Conservation (phyloP, 2,113 vertebrate genomes). For the Chlorodrepanis virens region DNA sequence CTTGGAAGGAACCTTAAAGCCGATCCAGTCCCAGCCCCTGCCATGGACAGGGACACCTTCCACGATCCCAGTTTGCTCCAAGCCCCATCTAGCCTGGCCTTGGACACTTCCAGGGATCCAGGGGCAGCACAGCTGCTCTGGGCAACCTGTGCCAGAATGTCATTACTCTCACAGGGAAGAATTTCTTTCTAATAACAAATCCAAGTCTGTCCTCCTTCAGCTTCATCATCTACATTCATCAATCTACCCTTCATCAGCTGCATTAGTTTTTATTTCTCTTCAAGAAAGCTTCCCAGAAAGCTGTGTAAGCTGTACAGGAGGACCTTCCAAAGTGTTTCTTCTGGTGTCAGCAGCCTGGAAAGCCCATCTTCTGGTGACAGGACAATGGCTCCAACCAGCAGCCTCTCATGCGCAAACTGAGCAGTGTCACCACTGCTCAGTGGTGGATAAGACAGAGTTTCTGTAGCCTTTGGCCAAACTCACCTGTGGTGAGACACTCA, state of each 20-base stretch:
- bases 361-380: neutral
- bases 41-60: neutral
- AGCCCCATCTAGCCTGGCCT: fast-evolving
- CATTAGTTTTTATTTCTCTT: neutral
- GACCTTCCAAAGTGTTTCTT: neutral
- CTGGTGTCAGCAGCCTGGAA: neutral
- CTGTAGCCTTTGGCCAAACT: neutral
- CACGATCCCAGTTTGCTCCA: neutral
- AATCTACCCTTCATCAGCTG: neutral
- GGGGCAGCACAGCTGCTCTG: neutral
- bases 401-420: neutral
- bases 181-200: neutral
- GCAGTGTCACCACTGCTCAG: neutral
- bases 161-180: neutral
- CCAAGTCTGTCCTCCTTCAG: neutral
- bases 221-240: neutral
- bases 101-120: neutral
- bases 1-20: neutral
- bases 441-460: neutral
- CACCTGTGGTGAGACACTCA: neutral
- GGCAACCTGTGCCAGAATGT: fast-evolving
- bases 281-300: neutral
- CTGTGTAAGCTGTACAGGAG: fast-evolving
- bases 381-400: neutral
- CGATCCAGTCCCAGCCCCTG: neutral